phyloP scores from a whole-genome alignment of 2,888 invertebrate genomes.

The Hoplodrina blanda region DNA sequence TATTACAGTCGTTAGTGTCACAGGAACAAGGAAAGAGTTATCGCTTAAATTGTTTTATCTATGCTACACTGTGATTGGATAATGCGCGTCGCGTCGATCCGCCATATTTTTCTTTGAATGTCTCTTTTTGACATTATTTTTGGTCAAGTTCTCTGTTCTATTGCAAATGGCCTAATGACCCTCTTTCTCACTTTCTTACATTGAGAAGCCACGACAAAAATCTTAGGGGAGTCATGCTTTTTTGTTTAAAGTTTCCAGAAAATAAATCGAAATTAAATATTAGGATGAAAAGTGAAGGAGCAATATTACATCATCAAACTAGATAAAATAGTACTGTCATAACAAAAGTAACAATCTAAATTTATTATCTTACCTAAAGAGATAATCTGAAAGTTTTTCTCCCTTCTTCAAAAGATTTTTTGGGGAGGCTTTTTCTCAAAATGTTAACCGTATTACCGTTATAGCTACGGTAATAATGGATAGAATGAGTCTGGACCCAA shows the following conservation, averaged over 20 bases:
- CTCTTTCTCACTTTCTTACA: no score
- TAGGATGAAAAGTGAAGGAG: background rate
- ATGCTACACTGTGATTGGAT: no score
- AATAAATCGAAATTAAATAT: background rate
- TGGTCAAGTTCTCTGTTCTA: no score
- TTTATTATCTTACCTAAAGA: slow-evolving; percentile 36
- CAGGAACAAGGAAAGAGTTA: no score
- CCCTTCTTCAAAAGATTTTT: background rate
- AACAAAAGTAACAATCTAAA: slow-evolving; percentile 19
- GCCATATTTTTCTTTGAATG: no score
- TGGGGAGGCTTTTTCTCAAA: background rate
- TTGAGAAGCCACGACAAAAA: no score
- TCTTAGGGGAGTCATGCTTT: no score
- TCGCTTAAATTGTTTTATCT: no score
- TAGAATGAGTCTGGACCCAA: background rate
- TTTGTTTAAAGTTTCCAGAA: background rate
- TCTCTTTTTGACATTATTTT: no score
- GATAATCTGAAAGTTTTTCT: slow-evolving; percentile 15
- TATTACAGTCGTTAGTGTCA: no score
- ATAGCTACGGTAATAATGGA: background rate
- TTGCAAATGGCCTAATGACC: no score
- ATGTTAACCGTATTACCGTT: background rate
- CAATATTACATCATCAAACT: background rate
- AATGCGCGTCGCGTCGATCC: no score
- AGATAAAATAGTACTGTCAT: background rate